Base-by-base conservation (phyloP, 2,113 vertebrate species). In the Agelaius tricolor region DNA sequence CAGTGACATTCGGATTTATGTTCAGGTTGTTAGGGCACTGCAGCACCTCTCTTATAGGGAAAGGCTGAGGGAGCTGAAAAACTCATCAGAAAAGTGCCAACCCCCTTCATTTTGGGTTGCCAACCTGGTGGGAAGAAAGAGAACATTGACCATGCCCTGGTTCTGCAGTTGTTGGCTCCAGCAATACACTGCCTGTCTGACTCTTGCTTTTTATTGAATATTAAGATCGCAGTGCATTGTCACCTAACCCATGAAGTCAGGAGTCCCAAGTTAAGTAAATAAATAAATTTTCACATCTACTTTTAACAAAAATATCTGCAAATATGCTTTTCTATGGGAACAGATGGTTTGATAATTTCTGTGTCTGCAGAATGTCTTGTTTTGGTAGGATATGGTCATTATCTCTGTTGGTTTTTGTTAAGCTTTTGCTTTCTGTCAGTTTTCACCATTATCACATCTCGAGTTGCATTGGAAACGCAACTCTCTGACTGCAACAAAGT, bases 391-490 rank as follows among this genome's bases (percentile, higher is more conserved):
- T 72, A 17, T 13, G 55, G 44, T 44, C 24, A 2, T 90, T 90
- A 80, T 62, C 49, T 69, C 74, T 27, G 63, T 54, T 82, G 41
- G 28, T 87, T 75, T 81, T 75, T 41, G 59, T 74, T 71, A 66
- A 84, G 51, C n/a, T 93, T 93, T 90, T 83, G 59, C 8, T 88
- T 85, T 83, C 71, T 83, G 78, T 85, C 78, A 72, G 31, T 93
- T 93, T 88, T 93, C 55, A 86, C n/a, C 33, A 31, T 86, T 81
- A 81, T 67, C 61, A 52, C 30, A 47, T 74, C 35, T 95, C 2
- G 5, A n/a, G 8, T 18, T 74, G 39, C 35, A 15, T 18, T 77
- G 74, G 46, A 86, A 71, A 71, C 20, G 33, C 43, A 89, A 39
- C 30, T 23, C 41, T 58, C 39, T 66, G 30, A 67, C 43, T 78